A percentile compares a stretch with the other conserved stretches of the same genome.
phyloP scores from a whole-genome alignment of 92 coral and sea anemone genomes.

The Epizoanthus rinbou region DNA sequence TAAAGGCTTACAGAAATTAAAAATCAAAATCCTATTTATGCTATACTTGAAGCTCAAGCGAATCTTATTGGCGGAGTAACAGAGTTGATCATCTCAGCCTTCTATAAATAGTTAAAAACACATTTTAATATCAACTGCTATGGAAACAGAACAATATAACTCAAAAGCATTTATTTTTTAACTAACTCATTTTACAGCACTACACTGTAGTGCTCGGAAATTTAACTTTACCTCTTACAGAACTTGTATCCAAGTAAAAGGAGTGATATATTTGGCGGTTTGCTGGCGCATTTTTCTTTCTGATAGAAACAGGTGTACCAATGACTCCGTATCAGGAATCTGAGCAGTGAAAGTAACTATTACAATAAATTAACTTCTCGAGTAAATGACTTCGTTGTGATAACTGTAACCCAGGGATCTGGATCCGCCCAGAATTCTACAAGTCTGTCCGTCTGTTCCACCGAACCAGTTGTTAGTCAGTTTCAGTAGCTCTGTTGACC shows the following conservation, averaged over 20 bases:
- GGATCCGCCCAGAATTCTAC: constrained; percentile 25
- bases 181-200: neutral
- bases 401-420: neutral
- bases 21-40: too few species aligned
- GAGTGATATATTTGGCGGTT: neutral
- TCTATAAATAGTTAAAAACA: neutral
- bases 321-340: constrained; percentile 4
- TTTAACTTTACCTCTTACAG: neutral
- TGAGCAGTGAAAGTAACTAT: constrained; percentile 1
- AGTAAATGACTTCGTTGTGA: constrained; percentile 33
- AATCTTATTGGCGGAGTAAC: too few species aligned
- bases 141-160: neutral
- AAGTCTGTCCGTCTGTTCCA: constrained; percentile 33
- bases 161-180: neutral
- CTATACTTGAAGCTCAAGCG: too few species aligned
- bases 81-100: too few species aligned
- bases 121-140: neutral
- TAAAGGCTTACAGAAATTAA: too few species aligned
- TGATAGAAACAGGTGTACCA: neutral
- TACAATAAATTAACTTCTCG: constrained; percentile 32
- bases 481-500: constrained; percentile 4
- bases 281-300: neutral
- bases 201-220: neutral
- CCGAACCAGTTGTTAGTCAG: neutral
- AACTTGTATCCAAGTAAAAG: neutral